These are phyloP conservation scores for Syngnathus floridae DNA, from an alignment of 2,113 vertebrate genomes.

Conservation along the genomic window DNA sequence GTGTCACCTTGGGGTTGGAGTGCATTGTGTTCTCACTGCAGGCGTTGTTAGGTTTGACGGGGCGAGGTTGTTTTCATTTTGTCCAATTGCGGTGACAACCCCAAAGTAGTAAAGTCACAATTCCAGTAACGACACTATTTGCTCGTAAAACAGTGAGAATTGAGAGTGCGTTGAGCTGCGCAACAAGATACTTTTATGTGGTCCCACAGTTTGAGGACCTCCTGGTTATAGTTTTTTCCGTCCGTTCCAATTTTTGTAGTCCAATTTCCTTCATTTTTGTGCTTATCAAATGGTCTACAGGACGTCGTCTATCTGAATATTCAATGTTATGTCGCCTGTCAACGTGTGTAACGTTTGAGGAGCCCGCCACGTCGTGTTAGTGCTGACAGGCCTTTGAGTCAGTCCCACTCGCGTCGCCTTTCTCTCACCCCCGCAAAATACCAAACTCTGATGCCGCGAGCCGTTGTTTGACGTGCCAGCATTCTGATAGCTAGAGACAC, in stretches of 20 bases:
- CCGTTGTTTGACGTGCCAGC: constrained; percentile 17
- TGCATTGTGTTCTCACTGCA: too few relatives aligned
- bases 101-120: background rate
- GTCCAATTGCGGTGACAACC: background rate
- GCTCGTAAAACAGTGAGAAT: background rate
- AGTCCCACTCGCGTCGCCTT: constrained; percentile 36
- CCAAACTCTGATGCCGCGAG: background rate
- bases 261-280: too few relatives aligned
- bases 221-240: too few relatives aligned
- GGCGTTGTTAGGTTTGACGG: too few relatives aligned
- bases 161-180: background rate
- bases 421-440: constrained; percentile 23
- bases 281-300: background rate
- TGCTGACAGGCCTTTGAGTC: constrained; percentile 25
- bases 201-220: background rate
- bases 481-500: constrained; percentile 9
- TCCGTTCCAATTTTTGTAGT: too few relatives aligned
- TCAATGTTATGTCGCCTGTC: background rate
- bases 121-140: background rate
- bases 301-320: background rate
- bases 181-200: background rate
- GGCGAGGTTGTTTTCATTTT: background rate
- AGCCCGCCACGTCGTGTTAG: background rate
- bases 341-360: background rate
- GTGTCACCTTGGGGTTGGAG: too few relatives aligned